Conservation (phyloP, 2,113 vertebrate genomes). For the Hiodon alosoides region DNA sequence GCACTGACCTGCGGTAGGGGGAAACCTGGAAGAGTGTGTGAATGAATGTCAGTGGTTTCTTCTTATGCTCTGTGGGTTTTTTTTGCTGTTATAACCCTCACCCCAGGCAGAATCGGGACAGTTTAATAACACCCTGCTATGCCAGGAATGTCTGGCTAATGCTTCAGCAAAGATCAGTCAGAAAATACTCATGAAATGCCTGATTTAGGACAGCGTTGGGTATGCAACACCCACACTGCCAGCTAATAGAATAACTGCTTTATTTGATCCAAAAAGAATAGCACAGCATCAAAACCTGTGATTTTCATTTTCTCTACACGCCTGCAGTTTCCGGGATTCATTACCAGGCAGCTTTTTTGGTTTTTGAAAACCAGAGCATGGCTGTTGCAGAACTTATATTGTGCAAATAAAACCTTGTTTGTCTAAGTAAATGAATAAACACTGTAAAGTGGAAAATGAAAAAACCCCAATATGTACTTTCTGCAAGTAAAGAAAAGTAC, state of each 20-base stretch:
- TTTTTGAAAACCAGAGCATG: not conserved
- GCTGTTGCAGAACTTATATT: not conserved
- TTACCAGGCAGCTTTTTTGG: not conserved
- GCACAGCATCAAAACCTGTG: not conserved
- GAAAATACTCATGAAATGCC: constrained; percentile 37
- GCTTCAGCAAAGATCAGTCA: constrained; percentile 45
- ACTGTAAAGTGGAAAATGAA: too few relatives aligned
- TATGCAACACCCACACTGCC: constrained; percentile 1
- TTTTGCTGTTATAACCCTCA: constrained; percentile 42
- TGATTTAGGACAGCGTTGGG: constrained; percentile 16
- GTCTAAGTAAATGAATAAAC: too few relatives aligned
- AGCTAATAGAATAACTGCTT: constrained; percentile 12
- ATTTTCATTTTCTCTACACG: not conserved
- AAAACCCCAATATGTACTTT: too few relatives aligned
- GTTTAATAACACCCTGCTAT: constrained; percentile 70
- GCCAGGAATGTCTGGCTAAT: constrained; percentile 66
- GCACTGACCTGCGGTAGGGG: constrained; percentile 32
- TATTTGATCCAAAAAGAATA: constrained; percentile 4
- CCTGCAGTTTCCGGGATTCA: not conserved
- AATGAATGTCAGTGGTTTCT: constrained; percentile 44
- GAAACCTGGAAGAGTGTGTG: constrained; percentile 36
- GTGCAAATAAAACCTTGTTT: too few relatives aligned
- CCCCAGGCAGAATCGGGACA: constrained; percentile 64
- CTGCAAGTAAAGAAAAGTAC: too few relatives aligned
- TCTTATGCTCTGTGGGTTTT: constrained; percentile 43